Conservation (phyloP, 2,113 vertebrate genomes). For the Mesitornis unicolor region DNA sequence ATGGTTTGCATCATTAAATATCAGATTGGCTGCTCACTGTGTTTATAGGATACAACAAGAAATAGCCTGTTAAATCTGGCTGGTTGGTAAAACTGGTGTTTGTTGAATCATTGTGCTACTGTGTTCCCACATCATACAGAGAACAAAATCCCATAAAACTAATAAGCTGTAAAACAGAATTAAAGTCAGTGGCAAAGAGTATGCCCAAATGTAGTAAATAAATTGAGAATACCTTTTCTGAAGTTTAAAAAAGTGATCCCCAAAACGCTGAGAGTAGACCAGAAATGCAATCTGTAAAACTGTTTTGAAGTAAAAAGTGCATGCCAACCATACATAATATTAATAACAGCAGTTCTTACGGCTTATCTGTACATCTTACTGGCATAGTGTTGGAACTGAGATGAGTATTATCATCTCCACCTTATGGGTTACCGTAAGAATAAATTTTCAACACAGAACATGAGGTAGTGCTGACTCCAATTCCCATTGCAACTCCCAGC, state of each 20-base stretch:
- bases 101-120: slow-evolving; percentile 24
- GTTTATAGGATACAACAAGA: slow-evolving; percentile 62
- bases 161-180: slow-evolving; percentile 16
- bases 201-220: not conserved
- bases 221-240: not conserved
- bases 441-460: not conserved
- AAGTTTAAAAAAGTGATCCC: not conserved
- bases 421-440: not conserved
- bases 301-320: slow-evolving; percentile 6
- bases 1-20: slow-evolving; percentile 62
- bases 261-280: not conserved
- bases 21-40: slow-evolving; percentile 61
- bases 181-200: not conserved
- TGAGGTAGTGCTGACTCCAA: not conserved
- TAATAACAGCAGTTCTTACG: slow-evolving; percentile 6
- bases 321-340: not conserved
- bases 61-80: slow-evolving; percentile 64
- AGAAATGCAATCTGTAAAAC: not conserved
- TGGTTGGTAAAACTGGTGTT: slow-evolving; percentile 43
- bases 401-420: slow-evolving; percentile 5
- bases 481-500: slow-evolving; percentile 11
- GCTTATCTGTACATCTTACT: slow-evolving; percentile 48
- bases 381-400: slow-evolving; percentile 1
- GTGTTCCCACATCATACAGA: slow-evolving; percentile 27
- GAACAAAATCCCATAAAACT: slow-evolving; percentile 16